Percentiles rank a stretch among this genome's conserved stretches.
Evolutionary conservation across 2,797 vertebrate genomes (phyloP).

Genomic region (Crocodylus rhombifer): DNA sequence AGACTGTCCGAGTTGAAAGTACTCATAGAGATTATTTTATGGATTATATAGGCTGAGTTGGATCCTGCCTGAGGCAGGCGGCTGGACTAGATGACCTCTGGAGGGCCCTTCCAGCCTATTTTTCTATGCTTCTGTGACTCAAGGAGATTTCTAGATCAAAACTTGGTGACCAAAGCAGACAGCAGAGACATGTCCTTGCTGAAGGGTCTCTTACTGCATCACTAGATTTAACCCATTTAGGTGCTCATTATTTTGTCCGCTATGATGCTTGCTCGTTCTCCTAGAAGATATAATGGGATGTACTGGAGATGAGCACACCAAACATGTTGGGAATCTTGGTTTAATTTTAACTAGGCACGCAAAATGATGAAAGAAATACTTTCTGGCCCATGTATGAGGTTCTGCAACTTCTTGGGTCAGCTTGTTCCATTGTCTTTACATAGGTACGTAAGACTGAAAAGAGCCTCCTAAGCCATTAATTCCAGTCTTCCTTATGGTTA

Average conservation of each 20-base stretch:
- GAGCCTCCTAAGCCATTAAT: too few relatives aligned
- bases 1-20: background rate
- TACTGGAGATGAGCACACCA: background rate
- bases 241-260: background rate
- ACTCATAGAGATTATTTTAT: too few relatives aligned
- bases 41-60: too few relatives aligned
- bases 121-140: background rate
- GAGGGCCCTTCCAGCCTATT: too few relatives aligned
- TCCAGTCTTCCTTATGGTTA: too few relatives aligned
- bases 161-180: background rate
- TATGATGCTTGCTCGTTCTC: background rate
- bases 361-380: background rate
- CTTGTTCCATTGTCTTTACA: too few relatives aligned
- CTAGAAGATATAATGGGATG: background rate
- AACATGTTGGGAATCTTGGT: background rate
- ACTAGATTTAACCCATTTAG: accelerated
- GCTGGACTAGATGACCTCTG: too few relatives aligned
- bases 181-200: background rate
- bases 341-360: background rate
- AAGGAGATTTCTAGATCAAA: background rate
- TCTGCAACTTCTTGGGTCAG: too few relatives aligned
- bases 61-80: too few relatives aligned
- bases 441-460: too few relatives aligned
- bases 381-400: too few relatives aligned
- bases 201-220: background rate